Conservation (phyloP, 1,140 invertebrate species). For the Amyelois transitella region DNA sequence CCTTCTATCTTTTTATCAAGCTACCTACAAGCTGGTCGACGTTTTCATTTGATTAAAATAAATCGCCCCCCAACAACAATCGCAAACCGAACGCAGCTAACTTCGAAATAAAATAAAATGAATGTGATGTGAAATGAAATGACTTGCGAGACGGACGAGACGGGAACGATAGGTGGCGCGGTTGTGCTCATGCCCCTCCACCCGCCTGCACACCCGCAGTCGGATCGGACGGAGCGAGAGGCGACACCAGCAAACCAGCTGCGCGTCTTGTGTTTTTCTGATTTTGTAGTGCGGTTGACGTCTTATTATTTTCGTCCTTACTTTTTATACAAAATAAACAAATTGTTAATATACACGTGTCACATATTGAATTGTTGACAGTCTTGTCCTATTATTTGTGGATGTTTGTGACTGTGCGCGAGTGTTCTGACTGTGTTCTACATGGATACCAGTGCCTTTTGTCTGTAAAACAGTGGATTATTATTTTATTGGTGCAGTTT, state of each 20-base stretch:
- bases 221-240: constrained; percentile 64
- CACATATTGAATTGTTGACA: constrained; percentile 19
- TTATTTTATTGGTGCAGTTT: constrained; percentile 59
- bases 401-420: constrained; percentile 33
- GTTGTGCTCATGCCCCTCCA: constrained; percentile 39
- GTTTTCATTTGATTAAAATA: no score
- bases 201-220: constrained; percentile 49
- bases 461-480: constrained; percentile 61
- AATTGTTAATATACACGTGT: constrained; percentile 50
- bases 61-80: neutral
- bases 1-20: no score
- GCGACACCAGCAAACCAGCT: constrained; percentile 61
- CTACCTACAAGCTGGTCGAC: no score
- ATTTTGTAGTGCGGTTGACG: constrained; percentile 62
- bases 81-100: constrained; percentile 15
- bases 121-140: constrained; percentile 63
- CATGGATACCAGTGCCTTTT: constrained; percentile 67
- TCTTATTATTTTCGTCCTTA: constrained; percentile 45
- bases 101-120: constrained; percentile 55
- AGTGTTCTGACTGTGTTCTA: constrained; percentile 48
- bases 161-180: constrained; percentile 53
- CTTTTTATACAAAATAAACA: constrained; percentile 24
- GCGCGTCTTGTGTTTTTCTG: constrained; percentile 71
- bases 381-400: constrained; percentile 21
- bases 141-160: constrained; percentile 57